phyloP scores from a whole-genome alignment of 2,113 vertebrate species.

The Macroglossus sobrinus region DNA sequence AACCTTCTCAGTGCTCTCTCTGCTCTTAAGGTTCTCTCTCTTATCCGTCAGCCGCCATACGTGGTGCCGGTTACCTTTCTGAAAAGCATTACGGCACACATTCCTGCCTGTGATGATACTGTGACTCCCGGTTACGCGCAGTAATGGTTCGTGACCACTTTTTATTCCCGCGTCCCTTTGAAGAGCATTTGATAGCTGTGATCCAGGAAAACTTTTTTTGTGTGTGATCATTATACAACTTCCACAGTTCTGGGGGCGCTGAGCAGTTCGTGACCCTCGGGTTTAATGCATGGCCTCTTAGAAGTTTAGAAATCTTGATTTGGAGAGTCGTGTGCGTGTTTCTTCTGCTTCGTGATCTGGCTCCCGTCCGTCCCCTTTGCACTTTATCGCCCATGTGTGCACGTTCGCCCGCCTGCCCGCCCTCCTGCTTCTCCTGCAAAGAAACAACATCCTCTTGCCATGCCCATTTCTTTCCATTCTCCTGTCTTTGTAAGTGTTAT shows the following conservation, averaged over 20 bases:
- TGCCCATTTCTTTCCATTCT: background rate
- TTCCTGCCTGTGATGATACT: background rate
- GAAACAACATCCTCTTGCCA: background rate
- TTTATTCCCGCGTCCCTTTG: background rate
- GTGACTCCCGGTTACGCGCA: background rate
- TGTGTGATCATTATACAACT: background rate
- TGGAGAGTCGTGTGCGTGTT: background rate
- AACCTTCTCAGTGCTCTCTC: background rate
- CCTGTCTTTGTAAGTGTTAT: background rate
- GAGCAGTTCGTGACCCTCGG: background rate
- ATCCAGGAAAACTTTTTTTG: background rate
- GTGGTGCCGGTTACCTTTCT: background rate
- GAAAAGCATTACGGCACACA: background rate
- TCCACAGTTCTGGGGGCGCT: background rate
- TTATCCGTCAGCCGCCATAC: background rate
- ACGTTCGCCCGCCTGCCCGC: rapidly evolving
- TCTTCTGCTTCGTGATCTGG: background rate
- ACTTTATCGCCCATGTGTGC: background rate
- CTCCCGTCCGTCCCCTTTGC: background rate
- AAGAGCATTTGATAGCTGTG: background rate
- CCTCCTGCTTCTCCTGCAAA: background rate
- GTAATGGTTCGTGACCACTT: background rate
- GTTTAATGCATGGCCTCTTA: background rate
- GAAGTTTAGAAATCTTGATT: background rate
- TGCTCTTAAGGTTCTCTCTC: background rate